A percentile compares a stretch with the other conserved stretches of the same genome.
Conservation (phyloP, 2,888 invertebrate genomes). For the Mactromeris polynyma region DNA sequence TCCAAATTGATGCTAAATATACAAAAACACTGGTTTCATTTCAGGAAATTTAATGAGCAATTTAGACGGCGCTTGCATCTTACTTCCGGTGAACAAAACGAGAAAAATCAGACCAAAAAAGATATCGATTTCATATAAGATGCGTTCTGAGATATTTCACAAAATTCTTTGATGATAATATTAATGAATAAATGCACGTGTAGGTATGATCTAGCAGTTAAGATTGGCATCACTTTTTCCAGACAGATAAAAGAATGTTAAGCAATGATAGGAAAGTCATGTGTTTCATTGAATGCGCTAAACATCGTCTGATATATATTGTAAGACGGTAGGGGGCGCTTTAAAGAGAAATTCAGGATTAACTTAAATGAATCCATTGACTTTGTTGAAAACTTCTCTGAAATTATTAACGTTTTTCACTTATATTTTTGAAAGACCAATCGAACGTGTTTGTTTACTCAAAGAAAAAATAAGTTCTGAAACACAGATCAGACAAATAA, state of each 20-base stretch:
- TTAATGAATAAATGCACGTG: conserved; percentile 15
- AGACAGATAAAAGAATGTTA: background rate
- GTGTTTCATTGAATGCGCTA: background rate
- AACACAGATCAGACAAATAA: too few species aligned
- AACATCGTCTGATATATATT: background rate
- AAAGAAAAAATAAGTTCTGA: too few species aligned
- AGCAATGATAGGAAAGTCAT: conserved; percentile 6
- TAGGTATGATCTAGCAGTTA: background rate
- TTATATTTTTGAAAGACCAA: too few species aligned
- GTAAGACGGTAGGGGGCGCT: background rate
- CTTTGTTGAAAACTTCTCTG: too few species aligned
- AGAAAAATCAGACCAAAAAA: background rate
- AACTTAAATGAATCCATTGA: too few species aligned
- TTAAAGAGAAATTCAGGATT: background rate
- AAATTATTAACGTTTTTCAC: too few species aligned
- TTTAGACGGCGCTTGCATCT: background rate
- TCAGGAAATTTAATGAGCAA: background rate
- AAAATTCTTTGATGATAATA: background rate
- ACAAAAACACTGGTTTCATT: background rate
- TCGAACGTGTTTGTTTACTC: too few species aligned
- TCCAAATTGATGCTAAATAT: background rate
- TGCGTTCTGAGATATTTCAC: background rate
- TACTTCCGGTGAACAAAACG: background rate
- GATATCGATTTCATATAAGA: background rate
- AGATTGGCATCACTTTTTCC: background rate